A percentile compares a stretch with the other conserved stretches of the same genome.
Evolutionary conservation across 92 coral and sea anemone species (phyloP).

Genomic region (Epizoanthus stellaris): DNA sequence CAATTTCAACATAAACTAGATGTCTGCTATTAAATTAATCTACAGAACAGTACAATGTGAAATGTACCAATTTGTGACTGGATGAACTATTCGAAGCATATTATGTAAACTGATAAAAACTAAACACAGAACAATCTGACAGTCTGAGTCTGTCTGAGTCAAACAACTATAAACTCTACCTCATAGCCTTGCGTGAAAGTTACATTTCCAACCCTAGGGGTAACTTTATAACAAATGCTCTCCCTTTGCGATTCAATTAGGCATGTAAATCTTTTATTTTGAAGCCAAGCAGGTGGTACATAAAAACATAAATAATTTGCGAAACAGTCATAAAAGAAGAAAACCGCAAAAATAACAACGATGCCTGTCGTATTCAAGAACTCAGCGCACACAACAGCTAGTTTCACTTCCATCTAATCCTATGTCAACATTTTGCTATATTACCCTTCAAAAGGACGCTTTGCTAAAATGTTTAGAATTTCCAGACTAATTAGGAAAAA

Average conservation of each 20-base stretch:
- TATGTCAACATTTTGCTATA: constrained; percentile 18
- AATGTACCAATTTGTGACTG: not conserved
- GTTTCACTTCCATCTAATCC: not conserved
- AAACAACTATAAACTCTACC: too few relatives aligned
- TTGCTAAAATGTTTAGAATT: constrained; percentile 20
- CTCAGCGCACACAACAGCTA: too few relatives aligned
- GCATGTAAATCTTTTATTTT: constrained; percentile 24
- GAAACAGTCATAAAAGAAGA: constrained; percentile 29
- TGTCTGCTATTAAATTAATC: too few relatives aligned
- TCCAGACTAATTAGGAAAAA: constrained; percentile 5
- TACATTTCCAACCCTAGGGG: constrained; percentile 1
- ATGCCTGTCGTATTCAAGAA: not conserved
- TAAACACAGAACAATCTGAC: not conserved
- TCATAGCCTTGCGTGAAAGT: not conserved
- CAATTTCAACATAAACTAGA: too few relatives aligned
- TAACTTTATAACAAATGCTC: constrained; percentile 18
- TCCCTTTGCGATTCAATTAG: constrained; percentile 38
- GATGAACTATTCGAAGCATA: too few relatives aligned
- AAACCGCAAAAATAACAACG: constrained; percentile 52
- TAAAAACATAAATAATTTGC: constrained; percentile 31
- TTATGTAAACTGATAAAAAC: too few relatives aligned
- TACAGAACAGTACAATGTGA: not conserved
- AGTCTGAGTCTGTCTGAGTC: not conserved
- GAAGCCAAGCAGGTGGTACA: constrained; percentile 51
- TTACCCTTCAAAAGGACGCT: constrained; percentile 10